These are phyloP conservation scores for Oenanthe melanoleuca DNA, from an alignment of 2,113 vertebrate species.

Conservation along the genomic window DNA sequence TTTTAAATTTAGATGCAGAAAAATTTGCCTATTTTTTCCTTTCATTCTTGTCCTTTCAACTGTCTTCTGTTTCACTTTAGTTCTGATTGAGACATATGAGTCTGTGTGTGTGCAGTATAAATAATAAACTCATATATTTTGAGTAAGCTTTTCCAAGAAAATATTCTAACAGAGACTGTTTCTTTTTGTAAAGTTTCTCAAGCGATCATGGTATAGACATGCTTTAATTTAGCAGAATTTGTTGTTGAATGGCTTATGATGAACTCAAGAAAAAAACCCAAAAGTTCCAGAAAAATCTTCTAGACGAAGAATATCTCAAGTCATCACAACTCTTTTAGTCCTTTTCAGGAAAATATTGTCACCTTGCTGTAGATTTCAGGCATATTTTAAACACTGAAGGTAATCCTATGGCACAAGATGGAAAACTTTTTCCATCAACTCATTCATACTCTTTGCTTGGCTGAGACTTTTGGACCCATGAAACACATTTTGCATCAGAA, in stretches of 20 bases:
- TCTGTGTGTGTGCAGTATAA: neutral
- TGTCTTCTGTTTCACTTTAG: neutral
- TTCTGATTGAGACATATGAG: neutral
- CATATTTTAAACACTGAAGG: neutral
- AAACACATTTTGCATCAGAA: neutral
- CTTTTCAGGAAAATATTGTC: neutral
- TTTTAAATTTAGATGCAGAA: neutral
- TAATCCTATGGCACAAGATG: neutral
- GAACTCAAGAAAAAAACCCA: neutral
- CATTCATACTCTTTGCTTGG: neutral
- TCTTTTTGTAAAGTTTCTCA: neutral
- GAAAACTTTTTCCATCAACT: neutral
- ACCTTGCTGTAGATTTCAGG: neutral
- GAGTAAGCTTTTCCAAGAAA: neutral
- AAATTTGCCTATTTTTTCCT: neutral
- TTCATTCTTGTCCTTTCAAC: neutral
- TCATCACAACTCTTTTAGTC: neutral
- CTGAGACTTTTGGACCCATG: neutral
- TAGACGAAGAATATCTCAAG: neutral
- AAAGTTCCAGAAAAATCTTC: neutral
- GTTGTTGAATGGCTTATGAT: neutral
- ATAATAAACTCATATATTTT: neutral
- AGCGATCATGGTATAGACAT: neutral
- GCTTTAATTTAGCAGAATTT: neutral
- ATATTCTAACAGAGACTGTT: neutral